Conservation (phyloP, 2,113 vertebrate species). For the Piprites chloris region DNA sequence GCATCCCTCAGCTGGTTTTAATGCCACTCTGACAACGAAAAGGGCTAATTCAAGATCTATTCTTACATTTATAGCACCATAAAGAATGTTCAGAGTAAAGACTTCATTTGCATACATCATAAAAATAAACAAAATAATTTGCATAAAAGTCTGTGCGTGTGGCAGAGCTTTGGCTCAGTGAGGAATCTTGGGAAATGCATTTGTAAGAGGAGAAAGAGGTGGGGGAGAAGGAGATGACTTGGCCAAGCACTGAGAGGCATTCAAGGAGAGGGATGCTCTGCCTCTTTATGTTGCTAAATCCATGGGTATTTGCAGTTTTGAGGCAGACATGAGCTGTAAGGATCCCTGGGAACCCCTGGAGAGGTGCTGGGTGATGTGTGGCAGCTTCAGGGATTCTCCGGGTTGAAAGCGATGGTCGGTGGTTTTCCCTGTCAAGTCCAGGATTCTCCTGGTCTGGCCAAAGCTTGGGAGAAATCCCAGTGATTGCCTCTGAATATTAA, state of each 20-base stretch:
- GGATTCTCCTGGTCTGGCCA: neutral
- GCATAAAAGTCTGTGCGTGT: slow-evolving; percentile 2
- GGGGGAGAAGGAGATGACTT: neutral
- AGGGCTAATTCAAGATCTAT: slow-evolving; percentile 55
- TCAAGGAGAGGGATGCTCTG: neutral
- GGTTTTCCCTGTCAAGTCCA: neutral
- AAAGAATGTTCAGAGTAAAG: slow-evolving; percentile 51
- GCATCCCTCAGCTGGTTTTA: slow-evolving; percentile 46
- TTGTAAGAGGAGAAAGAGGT: neutral
- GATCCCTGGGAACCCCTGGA: neutral
- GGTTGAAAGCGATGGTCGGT: neutral
- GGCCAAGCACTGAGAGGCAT: neutral
- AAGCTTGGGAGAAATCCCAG: neutral
- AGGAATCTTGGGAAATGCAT: neutral
- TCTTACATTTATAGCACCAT: slow-evolving; percentile 54
- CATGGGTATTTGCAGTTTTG: neutral
- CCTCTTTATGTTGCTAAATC: neutral
- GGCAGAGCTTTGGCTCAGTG: neutral
- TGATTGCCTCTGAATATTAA: neutral
- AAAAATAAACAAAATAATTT: slow-evolving; percentile 66
- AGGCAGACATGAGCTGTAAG: neutral
- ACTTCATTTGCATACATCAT: slow-evolving; percentile 60
- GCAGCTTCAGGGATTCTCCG: neutral
- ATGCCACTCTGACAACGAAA: slow-evolving; percentile 22
- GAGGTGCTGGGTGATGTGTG: neutral